Conservation (phyloP, 2,797 vertebrate genomes). For the Pampus argenteus region DNA sequence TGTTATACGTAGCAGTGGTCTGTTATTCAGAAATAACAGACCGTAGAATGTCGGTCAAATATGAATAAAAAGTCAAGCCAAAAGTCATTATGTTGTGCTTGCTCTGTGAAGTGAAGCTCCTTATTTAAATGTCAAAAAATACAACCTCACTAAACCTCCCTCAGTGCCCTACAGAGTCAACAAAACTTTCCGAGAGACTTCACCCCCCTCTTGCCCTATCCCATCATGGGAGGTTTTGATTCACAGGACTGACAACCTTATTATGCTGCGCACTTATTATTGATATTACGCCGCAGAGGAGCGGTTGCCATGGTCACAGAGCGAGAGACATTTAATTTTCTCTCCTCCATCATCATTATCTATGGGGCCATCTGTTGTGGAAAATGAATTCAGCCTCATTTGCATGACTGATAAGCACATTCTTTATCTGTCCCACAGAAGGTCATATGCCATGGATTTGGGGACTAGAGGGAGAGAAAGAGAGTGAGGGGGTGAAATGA, state of each 20-base stretch:
- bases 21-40: too few relatives aligned
- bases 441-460: conserved; percentile 99
- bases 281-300: conserved; percentile 98
- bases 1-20: too few relatives aligned
- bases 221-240: conserved; percentile 87
- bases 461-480: conserved; percentile 82
- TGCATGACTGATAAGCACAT: conserved; percentile 99
- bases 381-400: conserved; percentile 99
- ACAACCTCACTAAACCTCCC: conserved; percentile 26
- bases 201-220: conserved; percentile 84
- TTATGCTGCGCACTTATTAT: conserved; percentile 99
- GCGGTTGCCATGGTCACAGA: conserved; percentile 99
- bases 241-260: conserved; percentile 99
- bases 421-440: conserved; percentile 99
- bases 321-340: conserved; percentile 99
- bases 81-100: background rate
- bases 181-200: conserved; percentile 66
- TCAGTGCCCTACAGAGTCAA: conserved; percentile 36
- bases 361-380: conserved; percentile 99
- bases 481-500: conserved; percentile 75
- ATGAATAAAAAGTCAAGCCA: background rate
- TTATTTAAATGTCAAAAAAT: background rate
- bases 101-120: background rate
- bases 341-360: conserved; percentile 99
- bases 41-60: too few relatives aligned